Evolutionary conservation across 2,113 vertebrate species (phyloP), one percentile per base, ranked within the genome.

Genomic region (Silurus asotus): DNA sequence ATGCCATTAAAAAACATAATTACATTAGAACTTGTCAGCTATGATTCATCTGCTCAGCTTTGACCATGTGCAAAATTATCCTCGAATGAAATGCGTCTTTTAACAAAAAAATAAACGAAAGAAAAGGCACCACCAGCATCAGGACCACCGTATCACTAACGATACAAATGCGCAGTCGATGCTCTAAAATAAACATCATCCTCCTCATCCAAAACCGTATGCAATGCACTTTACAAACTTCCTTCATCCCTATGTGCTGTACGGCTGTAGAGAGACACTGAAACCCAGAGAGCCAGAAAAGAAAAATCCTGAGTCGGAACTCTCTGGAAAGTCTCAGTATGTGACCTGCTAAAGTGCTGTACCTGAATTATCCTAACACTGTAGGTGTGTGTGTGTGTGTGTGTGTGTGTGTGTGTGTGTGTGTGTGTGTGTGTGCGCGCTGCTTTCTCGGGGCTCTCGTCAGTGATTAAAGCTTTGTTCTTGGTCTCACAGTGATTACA

Each of bases 401-500:
- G 28, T 61, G 15, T 23, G 17, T 28, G 74, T 14, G 55, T 23
- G 56, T 61, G 13, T 48, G 17, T 55, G 28, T 61, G 15, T 37
- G 37, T 37, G 37, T 37, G 37, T 37, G 37, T 37, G 9, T 28
- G 74, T 48, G 17, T 53, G 15, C 45, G 15, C 13, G 17, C 77
- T 80, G 77, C 56, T 61, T 59, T 13, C 28, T 61, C 14, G 8
- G 9, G 17, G 28, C 58, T 61, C 56, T 61, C 77, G 48, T 61
- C 77, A 61, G 56, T 80, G 77, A 80, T 80, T 80, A 80, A 61
- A 80, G 77, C 77, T 19, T 61, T 23, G 58, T 61, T 19, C 77
- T 61, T 23, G 77, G 77, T 20, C 56, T 80, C 56, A 48, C 77
- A 61, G 56, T 80, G 77, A 80, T 80, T 80, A 80, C 77, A 61